Base-by-base conservation (phyloP, 2,888 invertebrate genomes). In the Netelia virgata region DNA sequence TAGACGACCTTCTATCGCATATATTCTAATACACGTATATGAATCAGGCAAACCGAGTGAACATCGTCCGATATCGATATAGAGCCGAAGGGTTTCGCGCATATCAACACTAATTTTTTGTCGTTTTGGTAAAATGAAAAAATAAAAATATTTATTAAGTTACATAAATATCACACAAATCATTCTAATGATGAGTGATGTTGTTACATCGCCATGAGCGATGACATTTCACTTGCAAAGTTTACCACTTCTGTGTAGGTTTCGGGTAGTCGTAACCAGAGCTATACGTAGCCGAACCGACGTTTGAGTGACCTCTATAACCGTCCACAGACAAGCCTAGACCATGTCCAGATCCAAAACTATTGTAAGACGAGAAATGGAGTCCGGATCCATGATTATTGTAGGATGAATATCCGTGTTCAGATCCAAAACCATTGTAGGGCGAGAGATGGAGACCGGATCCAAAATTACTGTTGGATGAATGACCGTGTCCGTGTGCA, bases 181-280 rank as follows among this genome's bases (percentile, higher is more conserved):
- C 28, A 23, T 20, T 47, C 68, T 50, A 53, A 69, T 69, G 50
- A 59, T 75, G 70, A 73, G 73, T 66, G 57, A 57, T 63, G 36
- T 36, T 59, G 53, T 79, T 68, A 41, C 18, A 41, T 16, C 23
- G 50, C 41, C 5, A 36, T 20, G 36, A 76, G 77, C 47, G 53
- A 1, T 43, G 20, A 63, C 64, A 63, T 55, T 66, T 61, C 55
- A 23, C 50, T 69, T 81, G 66, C 23, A 47, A 55, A 69, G 70
- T 82, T 87, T 78, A 88, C 87, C 86, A 87, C 23, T 87, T 89
- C 80, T 86, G 88, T 9, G 55, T 10, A 16, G 86, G 85, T 10
- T 18, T 18, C 9, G 84, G 11, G 50, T 88, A 86, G 50, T 61
- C 55, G 64, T 86, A 88, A 47, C 84, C 84, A 18, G 70, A 41